These are phyloP conservation scores for Bubo scandiacus DNA, from an alignment of 2,113 vertebrate species.

Conservation along the genomic window DNA sequence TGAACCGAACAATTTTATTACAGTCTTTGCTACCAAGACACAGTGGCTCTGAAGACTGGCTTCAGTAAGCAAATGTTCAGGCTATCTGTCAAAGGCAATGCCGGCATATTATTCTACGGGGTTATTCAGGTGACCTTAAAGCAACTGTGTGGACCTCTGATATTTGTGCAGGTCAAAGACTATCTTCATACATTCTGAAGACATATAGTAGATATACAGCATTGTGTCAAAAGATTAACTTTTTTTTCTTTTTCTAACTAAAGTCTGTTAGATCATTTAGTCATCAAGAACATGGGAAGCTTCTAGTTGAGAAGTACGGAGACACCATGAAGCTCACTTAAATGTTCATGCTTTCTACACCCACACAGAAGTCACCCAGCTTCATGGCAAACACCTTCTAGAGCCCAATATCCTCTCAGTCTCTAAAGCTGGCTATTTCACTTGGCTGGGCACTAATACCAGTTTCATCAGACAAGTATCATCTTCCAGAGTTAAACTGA, in stretches of 20 bases:
- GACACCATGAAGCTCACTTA: not conserved
- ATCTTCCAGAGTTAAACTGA: not conserved
- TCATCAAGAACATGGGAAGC: not conserved
- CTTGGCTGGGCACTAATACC: not conserved
- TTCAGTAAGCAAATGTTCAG: conserved; percentile 40
- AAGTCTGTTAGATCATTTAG: not conserved
- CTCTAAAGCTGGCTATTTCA: not conserved
- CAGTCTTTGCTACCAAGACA: conserved; percentile 21
- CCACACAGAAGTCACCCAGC: not conserved
- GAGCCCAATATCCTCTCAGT: not conserved
- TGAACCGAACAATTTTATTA: conserved; percentile 60
- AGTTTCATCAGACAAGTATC: not conserved
- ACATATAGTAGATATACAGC: not conserved
- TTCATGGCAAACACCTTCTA: not conserved
- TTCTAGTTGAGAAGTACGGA: not conserved
- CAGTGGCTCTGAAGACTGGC: conserved; percentile 11
- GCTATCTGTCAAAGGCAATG: conserved; percentile 45
- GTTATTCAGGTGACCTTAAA: conserved; percentile 47
- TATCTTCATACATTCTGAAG: conserved; percentile 37
- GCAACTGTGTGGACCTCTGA: conserved; percentile 22
- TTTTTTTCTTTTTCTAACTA: not conserved
- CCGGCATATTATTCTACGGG: not conserved
- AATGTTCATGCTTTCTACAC: not conserved
- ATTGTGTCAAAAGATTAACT: not conserved
- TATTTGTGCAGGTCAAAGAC: conserved; percentile 51